Conservation (phyloP, 2,888 invertebrate species). For the Neocrepidodera transversa region DNA sequence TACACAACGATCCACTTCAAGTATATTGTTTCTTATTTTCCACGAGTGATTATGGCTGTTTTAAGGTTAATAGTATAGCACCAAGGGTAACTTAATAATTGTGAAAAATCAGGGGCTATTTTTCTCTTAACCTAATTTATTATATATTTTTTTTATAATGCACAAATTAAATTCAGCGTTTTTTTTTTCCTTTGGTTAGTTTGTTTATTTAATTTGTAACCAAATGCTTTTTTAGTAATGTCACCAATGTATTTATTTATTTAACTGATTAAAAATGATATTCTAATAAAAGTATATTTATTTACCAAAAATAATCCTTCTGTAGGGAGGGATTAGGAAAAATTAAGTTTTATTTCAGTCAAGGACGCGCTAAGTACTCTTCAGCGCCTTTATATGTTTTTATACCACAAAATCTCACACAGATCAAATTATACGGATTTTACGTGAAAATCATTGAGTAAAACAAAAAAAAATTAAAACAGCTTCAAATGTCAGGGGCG, state of each 20-base stretch:
- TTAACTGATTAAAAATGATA: conserved; percentile 58
- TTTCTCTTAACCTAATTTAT: conserved; percentile 25
- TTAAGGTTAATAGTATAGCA: conserved; percentile 18
- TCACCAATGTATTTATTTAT: conserved; percentile 61
- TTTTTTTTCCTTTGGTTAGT: conserved; percentile 44
- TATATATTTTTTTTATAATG: conserved; percentile 24
- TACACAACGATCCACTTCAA: too few species aligned
- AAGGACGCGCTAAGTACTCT: too few species aligned
- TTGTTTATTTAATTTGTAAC: conserved; percentile 52
- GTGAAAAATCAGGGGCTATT: conserved; percentile 30
- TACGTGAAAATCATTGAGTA: too few species aligned
- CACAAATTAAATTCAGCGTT: conserved; percentile 23
- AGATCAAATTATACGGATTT: too few species aligned
- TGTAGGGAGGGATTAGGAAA: too few species aligned
- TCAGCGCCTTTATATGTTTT: too few species aligned
- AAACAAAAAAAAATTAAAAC: too few species aligned
- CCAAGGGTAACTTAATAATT: conserved; percentile 34
- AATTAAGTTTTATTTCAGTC: too few species aligned
- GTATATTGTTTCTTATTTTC: too few species aligned
- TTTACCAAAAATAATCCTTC: too few species aligned
- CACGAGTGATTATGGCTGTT: conserved; percentile 16
- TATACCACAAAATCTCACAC: too few species aligned
- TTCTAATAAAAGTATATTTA: conserved; percentile 58
- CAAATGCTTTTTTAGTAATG: conserved; percentile 56
- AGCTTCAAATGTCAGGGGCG: too few species aligned